These are phyloP conservation scores for Psilopogon haemacephalus DNA, from an alignment of 2,113 vertebrate species.

Conservation along the genomic window DNA sequence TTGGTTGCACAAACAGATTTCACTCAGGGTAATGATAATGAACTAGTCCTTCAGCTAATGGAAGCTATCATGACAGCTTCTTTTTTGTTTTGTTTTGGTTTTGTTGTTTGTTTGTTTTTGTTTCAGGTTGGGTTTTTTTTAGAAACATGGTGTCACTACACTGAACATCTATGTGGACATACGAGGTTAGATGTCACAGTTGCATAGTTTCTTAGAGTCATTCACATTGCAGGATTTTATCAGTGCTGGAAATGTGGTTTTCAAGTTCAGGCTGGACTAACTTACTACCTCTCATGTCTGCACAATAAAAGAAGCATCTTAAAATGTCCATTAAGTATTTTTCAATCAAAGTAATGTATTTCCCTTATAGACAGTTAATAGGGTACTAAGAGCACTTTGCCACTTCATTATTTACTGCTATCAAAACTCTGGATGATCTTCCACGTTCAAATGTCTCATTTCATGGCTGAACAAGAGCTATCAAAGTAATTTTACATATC, in stretches of 20 bases:
- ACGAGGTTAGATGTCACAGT: background rate
- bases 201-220: background rate
- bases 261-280: background rate
- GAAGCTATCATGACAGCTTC: background rate
- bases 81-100: background rate
- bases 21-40: background rate
- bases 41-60: background rate
- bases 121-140: background rate
- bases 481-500: background rate
- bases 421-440: conserved; percentile 31
- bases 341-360: background rate
- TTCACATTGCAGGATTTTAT: background rate
- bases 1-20: background rate
- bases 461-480: background rate
- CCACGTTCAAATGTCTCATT: background rate
- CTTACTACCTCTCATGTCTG: background rate
- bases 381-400: background rate
- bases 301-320: background rate
- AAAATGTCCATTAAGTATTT: background rate
- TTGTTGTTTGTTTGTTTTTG: no score
- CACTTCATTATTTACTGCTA: background rate
- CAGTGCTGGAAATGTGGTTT: background rate
- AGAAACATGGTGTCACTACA: no score
- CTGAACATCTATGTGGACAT: background rate
- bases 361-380: background rate